Evolutionary conservation across 2,113 vertebrate species (phyloP), one percentile per base, ranked within the genome.

Genomic region (Peromyscus polionotus): DNA sequence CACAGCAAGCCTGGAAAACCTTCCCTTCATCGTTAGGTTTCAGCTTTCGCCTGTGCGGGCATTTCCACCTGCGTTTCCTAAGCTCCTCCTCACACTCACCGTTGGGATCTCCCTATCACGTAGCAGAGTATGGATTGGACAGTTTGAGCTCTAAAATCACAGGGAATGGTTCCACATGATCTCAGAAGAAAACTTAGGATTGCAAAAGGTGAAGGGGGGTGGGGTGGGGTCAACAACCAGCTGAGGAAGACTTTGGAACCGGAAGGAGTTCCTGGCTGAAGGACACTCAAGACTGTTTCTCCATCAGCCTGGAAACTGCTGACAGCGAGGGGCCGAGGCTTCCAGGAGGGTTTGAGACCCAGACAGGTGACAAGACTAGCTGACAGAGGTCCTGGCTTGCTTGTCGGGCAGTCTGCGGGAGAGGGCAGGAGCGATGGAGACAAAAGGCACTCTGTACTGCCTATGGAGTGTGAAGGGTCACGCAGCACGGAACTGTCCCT

Each of bases 371-470:
- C 19, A 1, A 11, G 51, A 2, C 70, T 36, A 36, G 26, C 3
- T 59, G 57, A 45, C 36, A 54, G 54, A 54, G 54, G 54, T 54
- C 54, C 75, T 85, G 75, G 88, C 80, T 75, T 48, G 8, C 20
- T 0, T 65, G 31, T 39, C 45, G 7, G 31, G 67, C 61, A 45
- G n/a, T 39, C 77, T 89, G 45, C 1, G 42, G 24, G 39, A n/a
- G 20, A 54, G 13, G 19, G 14, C 1, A 13, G 61, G 79, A 36
- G 6, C 36, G 22, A 48, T 0, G 42, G 54, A 85, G 39, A 88
- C 92, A 94, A 90, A 94, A n/a, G 20, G 80, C 17, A 19, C 51
- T 24, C 17, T 54, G 57, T 61, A 87, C 84, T 33, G 20, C n/a
- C 31, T 33, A 9, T 2, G 73, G 75, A 75, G 48, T 65, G 36